Evolutionary conservation across 2,797 vertebrate species (phyloP).

Genomic region (Hoplostethus atlanticus): DNA sequence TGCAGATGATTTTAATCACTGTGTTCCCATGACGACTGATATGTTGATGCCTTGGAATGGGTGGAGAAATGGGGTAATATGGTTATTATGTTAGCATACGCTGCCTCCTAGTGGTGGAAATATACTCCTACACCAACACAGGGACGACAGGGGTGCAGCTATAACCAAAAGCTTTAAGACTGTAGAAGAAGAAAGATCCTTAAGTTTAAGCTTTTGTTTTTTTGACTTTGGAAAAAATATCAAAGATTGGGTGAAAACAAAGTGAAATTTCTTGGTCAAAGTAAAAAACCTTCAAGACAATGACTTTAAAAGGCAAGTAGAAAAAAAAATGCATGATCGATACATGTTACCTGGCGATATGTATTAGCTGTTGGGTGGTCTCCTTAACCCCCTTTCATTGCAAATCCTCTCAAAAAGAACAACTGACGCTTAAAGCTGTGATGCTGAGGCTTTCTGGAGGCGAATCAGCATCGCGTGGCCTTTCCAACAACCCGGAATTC

Average conservation of each 20-base stretch:
- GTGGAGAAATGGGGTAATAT: neutral
- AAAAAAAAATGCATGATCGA: no score
- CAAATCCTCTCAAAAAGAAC: no score
- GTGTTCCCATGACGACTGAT: neutral
- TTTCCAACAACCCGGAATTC: no score
- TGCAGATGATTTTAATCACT: neutral
- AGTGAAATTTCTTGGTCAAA: neutral
- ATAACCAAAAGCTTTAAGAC: neutral
- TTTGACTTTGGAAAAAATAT: no score
- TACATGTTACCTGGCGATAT: no score
- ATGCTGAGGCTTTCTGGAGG: no score
- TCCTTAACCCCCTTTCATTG: no score
- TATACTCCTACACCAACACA: constrained; percentile 12
- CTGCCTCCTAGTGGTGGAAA: constrained; percentile 75
- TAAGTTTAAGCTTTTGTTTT: neutral
- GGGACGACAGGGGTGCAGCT: neutral
- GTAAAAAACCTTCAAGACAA: neutral
- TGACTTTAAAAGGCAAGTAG: neutral
- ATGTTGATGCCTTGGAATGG: neutral
- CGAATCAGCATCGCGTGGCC: no score
- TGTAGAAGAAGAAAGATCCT: no score
- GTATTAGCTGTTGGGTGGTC: no score
- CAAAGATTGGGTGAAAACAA: neutral
- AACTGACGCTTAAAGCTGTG: no score
- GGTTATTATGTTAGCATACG: constrained; percentile 32